Base-by-base conservation (phyloP, 2,797 vertebrate species). In the Pseudomugil gertrudae region DNA sequence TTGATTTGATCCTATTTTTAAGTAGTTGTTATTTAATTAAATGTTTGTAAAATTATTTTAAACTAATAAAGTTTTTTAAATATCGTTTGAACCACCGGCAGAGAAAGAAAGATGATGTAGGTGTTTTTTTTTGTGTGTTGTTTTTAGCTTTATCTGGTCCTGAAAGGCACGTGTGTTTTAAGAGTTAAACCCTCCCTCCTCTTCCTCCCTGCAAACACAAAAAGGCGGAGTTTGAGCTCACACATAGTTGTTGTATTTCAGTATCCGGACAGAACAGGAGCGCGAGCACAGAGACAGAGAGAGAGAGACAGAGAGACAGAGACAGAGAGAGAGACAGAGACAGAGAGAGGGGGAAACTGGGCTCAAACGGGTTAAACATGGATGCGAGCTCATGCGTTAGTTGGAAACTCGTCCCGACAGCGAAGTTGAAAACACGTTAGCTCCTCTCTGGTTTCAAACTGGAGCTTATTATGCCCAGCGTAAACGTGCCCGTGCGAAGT, bases 381-480 rank as follows among this genome's bases (percentile, higher is more conserved):
- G 75, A 59, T 9, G 32, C 56, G 47, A 68, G 51, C 66, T 40
- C 9, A 64, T 63, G 7, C 15, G 19, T 30, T 55, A 81, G 64
- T 59, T 47, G 73, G 56, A n/a, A 81, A 81, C 58, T 24, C 2
- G 75, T 35, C 51, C 35, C 1, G 36, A 27, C 52, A 27, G 24
- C 50, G 57, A 36, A 45, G 2, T 45, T 57, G 79, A 80, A 40
- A 48, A 59, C 35, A 35, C 30, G 4, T 0, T 57, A 27, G 63
- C 58, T 63, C 57, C 35, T 2, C 13, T 9, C 13, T 13, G 64
- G 66, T n/a, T n/a, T 1, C 63, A 2, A 11, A 66, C 74, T 4
- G 67, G 78, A 82, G 79, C 82, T 67, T 84, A 90, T 85, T 84
- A 91, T 92, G 92, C 87, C 90, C 87, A 88, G 90, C 81, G 78